A percentile compares a stretch with the other conserved stretches of the same genome.
These are phyloP conservation scores for Chiloscyllium plagiosum DNA, from an alignment of 2,113 vertebrate genomes.

Conservation along the genomic window DNA sequence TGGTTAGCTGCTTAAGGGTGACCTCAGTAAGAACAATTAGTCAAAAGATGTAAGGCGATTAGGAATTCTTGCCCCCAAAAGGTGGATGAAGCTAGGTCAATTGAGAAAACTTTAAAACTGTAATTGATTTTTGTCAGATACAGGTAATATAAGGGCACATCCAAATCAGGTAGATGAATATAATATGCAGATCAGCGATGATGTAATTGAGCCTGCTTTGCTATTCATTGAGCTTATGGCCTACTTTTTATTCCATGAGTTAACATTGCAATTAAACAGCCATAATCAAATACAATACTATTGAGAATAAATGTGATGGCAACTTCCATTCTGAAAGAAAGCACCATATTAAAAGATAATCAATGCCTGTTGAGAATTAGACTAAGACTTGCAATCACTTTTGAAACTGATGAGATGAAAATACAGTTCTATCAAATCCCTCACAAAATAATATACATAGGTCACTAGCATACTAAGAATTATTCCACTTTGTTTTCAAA, in stretches of 20 bases:
- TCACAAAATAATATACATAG: neutral
- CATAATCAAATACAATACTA: neutral
- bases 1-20: neutral
- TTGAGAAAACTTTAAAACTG: neutral
- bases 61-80: neutral
- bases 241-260: no score
- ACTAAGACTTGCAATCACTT: constrained; percentile 16
- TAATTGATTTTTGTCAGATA: neutral
- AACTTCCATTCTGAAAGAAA: neutral
- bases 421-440: neutral
- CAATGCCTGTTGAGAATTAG: neutral
- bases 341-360: neutral
- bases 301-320: neutral
- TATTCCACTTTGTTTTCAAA: neutral
- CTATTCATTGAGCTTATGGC: neutral
- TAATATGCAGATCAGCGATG: neutral
- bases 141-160: neutral
- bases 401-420: neutral
- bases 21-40: no score
- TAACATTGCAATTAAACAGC: neutral
- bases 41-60: neutral
- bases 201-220: neutral
- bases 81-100: neutral
- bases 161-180: neutral
- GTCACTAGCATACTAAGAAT: neutral